Evolutionary conservation across 2,797 vertebrate species (phyloP), one percentile per base, ranked within the genome.

Genomic region (Pipistrellus pipistrellus): DNA sequence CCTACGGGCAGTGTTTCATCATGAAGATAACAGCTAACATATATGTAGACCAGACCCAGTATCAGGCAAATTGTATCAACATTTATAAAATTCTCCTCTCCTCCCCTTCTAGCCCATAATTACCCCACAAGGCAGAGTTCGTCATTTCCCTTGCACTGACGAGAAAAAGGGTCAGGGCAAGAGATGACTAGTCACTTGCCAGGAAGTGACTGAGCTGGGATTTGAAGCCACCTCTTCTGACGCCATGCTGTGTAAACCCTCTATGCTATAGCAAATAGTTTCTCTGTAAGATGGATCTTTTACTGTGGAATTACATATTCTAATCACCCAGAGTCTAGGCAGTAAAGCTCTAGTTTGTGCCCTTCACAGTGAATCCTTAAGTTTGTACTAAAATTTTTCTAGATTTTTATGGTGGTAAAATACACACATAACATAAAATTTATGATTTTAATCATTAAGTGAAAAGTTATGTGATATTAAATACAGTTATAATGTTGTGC

Each of bases 161-260:
- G 59, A 94, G 89, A 87, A 94, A 30, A 46, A 38, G 72, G 27
- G 15, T 62, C 66, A 94, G 20, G 20, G 18, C 46, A 41, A 35
- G 30, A 38, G 64, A 10, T 46, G 76, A 14, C 55, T 66, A 44
- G 53, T 77, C 59, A 51, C 21, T 62, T 69, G 5, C 62, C 27
- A 55, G 64, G 46, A 93, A 88, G 38, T 62, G 35, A 72, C 25
- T 25, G 46, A 86, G n/a, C 17, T 81, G 32, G 75, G 55, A 88
- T 82, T 51, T 91, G 72, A 80, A 75, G 38, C 13, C 11, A 69
- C 12, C 66, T 13, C 32, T 32, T 88, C 62, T 85, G 81, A 25
- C 25, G 32, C 35, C 3, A 62, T 62, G n/a, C 48, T 55, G 1
- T 48, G 14, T 25, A 78, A 78, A 13, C 12, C 6, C 17, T 62